A percentile compares a stretch with the other conserved stretches of the same genome.
These are phyloP conservation scores for Amyelois transitella DNA, from an alignment of 1,140 invertebrate genomes.

Conservation along the genomic window DNA sequence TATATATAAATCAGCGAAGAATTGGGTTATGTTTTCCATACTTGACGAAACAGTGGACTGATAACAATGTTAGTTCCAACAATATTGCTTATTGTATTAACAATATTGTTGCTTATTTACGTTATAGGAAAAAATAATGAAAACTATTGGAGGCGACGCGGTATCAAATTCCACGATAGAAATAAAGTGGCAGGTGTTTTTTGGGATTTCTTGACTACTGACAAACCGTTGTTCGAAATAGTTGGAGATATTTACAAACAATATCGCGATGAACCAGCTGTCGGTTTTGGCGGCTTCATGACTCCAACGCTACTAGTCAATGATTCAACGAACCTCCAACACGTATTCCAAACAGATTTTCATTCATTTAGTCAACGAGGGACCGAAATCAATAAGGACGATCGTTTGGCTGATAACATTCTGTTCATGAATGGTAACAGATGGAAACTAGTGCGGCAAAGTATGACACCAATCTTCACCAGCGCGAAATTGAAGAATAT, in stretches of 20 bases:
- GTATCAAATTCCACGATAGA: conserved; percentile 13
- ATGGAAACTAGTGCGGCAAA: conserved; percentile 64
- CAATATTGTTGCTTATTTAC: neutral
- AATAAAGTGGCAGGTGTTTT: conserved; percentile 19
- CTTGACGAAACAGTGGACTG: neutral
- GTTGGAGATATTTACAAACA: conserved; percentile 26
- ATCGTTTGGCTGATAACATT: conserved; percentile 74
- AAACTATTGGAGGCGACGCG: conserved; percentile 27
- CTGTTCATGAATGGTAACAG: conserved; percentile 56
- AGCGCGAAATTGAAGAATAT: conserved; percentile 65
- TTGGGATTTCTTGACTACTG: conserved; percentile 14
- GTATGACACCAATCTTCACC: conserved; percentile 64
- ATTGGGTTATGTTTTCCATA: too few species aligned
- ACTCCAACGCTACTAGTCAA: conserved; percentile 59
- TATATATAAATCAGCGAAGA: too few species aligned
- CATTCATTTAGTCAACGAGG: conserved; percentile 65
- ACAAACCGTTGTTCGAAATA: conserved; percentile 22
- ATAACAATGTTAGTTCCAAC: neutral
- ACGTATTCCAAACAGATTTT: conserved; percentile 67
- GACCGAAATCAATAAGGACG: conserved; percentile 61
- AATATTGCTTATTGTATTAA: neutral
- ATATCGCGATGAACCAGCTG: conserved; percentile 20
- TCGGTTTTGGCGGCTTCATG: conserved; percentile 49
- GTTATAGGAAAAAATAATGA: conserved; percentile 23
- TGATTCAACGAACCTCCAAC: conserved; percentile 70